Percentiles rank a stretch among this genome's conserved stretches.
Conservation (phyloP, 2,113 vertebrate species). For the Rostratula benghalensis region DNA sequence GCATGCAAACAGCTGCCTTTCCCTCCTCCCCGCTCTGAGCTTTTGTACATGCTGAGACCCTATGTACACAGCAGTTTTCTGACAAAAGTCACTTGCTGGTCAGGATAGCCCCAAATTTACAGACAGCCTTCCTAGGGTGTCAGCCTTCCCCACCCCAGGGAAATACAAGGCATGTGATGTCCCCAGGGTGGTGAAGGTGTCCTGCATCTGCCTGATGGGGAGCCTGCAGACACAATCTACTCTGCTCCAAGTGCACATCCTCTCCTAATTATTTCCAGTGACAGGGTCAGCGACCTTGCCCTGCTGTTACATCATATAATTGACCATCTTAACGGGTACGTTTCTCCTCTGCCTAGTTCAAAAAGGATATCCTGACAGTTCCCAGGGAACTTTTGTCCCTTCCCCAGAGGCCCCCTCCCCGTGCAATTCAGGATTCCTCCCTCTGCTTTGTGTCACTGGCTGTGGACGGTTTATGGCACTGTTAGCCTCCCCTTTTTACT, state of each 20-base stretch:
- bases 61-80: background rate
- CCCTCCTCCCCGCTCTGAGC: background rate
- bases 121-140: background rate
- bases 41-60: background rate
- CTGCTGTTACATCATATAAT: background rate
- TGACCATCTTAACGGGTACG: background rate
- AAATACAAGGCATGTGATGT: rapidly evolving
- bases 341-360: background rate
- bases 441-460: background rate
- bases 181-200: rapidly evolving
- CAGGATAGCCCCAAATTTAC: rapidly evolving
- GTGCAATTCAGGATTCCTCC: background rate
- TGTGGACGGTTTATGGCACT: rapidly evolving
- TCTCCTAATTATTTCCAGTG: background rate
- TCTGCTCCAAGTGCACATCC: background rate
- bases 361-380: background rate
- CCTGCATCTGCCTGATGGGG: background rate
- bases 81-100: background rate
- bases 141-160: background rate
- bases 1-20: background rate
- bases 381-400: background rate
- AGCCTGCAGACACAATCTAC: background rate
- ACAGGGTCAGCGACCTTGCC: rapidly evolving
- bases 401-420: rapidly evolving
- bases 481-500: background rate